Evolutionary conservation across 2,888 invertebrate genomes (phyloP), one percentile per base, ranked within the genome.

Genomic region (Xestobium rufovillosum): DNA sequence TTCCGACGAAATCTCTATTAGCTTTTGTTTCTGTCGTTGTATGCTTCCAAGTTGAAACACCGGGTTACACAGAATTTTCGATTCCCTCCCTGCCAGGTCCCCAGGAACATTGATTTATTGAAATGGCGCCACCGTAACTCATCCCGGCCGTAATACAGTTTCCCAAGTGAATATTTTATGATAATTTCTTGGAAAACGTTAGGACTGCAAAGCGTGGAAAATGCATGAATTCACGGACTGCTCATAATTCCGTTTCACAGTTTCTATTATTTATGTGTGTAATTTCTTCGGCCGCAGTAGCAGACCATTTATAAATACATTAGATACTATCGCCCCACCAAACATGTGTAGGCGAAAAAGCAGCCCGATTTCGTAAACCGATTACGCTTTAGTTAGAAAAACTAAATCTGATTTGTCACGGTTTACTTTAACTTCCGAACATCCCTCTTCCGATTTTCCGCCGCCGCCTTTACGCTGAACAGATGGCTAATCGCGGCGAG

Each of bases 141-240:
- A 54, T 57, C 49, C 41, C 49, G 31, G 38, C 39, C 38, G 52
- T 54, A 55, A 57, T 55, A 54, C 46, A 54, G 52, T 52, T 53
- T 54, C 53, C 47, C 51, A 42, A 49, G 53, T 55, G 57, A 57
- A 57, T 57, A 56, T 56, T 57, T 57, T 55, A 56, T 57, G 57
- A 56, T 57, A 57, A 57, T 55, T 55, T 53, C 37, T 26, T 36
- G 45, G n/a, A 47, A 44, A 47, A 43, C 28, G 43, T 34, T 36
- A 34, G 45, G 36, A 42, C 38, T 45, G 38, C 41, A 40, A 45
- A 42, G 41, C 37, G 40, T 34, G 35, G 37, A 44, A 38, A 41
- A 46, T 42, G 45, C 42, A 44, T 34, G 44, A 45, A 45, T 44
- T 41, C 44, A 19, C 38, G 34, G 36, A 19, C 23, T n/a, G 23